These are phyloP conservation scores for Ariolimax columbianus DNA, from an alignment of 2,888 invertebrate genomes.

Conservation along the genomic window DNA sequence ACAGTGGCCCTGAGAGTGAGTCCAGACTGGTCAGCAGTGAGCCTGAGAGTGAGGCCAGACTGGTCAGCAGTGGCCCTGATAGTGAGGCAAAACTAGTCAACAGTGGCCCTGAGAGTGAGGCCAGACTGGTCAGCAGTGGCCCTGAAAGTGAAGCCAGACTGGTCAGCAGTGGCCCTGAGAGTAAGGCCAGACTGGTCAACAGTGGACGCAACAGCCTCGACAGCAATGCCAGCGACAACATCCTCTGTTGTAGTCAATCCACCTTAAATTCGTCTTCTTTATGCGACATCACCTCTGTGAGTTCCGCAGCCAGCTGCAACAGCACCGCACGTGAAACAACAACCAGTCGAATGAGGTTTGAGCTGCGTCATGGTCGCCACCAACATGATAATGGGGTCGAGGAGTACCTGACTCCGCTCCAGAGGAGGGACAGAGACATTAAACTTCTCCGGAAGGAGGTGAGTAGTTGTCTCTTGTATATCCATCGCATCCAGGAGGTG, in stretches of 20 bases:
- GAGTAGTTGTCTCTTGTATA: not conserved
- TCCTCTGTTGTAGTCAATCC: not conserved
- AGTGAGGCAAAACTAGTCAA: too few species aligned
- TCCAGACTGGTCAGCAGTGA: not conserved
- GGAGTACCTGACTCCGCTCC: slow-evolving; percentile 29
- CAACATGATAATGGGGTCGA: not conserved
- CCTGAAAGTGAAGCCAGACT: too few species aligned
- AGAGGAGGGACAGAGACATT: slow-evolving; percentile 28
- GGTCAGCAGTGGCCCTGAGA: not conserved
- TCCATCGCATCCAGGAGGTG: too few species aligned
- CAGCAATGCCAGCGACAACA: not conserved
- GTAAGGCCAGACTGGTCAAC: not conserved
- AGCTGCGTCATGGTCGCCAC: slow-evolving; percentile 15
- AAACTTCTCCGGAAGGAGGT: slow-evolving; percentile 26
- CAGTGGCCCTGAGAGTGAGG: too few species aligned
- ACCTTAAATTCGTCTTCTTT: not conserved
- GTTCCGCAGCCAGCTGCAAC: not conserved
- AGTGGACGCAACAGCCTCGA: not conserved
- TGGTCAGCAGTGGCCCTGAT: too few species aligned
- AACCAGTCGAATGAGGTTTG: slow-evolving; percentile 24
- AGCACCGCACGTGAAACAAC: not conserved
- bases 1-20: too few species aligned
- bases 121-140: too few species aligned
- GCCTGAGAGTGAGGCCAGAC: too few species aligned
- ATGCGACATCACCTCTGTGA: not conserved